Percentiles rank a stretch among this genome's conserved stretches.
Evolutionary conservation across 2,888 invertebrate genomes (phyloP).

Genomic region (Metallyticus violacea): DNA sequence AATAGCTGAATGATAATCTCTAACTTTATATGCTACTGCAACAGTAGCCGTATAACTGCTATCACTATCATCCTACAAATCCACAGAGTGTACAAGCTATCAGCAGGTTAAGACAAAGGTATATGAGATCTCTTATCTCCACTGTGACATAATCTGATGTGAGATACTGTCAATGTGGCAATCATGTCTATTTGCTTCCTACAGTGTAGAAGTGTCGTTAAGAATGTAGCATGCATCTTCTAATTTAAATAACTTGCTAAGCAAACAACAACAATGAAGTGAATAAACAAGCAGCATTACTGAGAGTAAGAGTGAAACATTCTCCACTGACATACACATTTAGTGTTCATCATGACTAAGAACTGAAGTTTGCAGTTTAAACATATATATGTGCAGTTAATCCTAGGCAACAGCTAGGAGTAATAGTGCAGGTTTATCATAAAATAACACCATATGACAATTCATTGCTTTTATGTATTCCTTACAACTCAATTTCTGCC

Average conservation of each 20-base stretch:
- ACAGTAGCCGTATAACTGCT: not conserved
- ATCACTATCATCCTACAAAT: not conserved
- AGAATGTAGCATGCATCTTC: not conserved
- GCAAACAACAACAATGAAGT: not conserved
- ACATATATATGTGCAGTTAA: not conserved
- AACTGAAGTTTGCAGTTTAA: not conserved
- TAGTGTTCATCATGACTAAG: not conserved
- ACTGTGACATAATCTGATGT: not conserved
- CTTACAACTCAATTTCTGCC: not conserved
- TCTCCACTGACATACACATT: not conserved
- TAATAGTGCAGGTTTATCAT: not conserved
- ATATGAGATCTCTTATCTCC: not conserved
- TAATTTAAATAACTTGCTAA: not conserved
- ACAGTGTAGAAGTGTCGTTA: not conserved
- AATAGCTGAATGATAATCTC: not conserved
- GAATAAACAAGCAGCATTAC: not conserved
- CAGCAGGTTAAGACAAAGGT: not conserved
- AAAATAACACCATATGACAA: not conserved
- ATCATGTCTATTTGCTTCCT: not conserved
- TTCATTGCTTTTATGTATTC: not conserved
- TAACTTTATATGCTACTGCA: not conserved
- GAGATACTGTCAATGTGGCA: not conserved
- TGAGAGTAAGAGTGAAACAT: not conserved
- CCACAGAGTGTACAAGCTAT: not conserved
- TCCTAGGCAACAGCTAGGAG: not conserved